These are phyloP conservation scores for Morus bassanus DNA, from an alignment of 2,797 vertebrate genomes.

Conservation along the genomic window DNA sequence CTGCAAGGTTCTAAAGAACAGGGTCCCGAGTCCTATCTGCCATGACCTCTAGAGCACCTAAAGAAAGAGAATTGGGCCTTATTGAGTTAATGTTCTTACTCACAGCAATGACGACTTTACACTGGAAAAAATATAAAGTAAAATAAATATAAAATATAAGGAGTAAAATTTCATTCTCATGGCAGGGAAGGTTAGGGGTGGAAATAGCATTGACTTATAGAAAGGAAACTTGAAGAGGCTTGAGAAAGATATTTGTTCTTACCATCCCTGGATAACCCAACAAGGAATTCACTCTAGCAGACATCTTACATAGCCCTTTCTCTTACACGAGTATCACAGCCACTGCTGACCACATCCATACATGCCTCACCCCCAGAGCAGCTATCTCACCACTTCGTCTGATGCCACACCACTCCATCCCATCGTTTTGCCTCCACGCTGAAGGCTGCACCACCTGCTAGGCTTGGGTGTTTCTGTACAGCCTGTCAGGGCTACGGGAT, in stretches of 20 bases:
- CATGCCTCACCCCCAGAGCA: accelerated
- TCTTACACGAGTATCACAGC: background rate
- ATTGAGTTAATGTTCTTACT: background rate
- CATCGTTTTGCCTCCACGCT: accelerated
- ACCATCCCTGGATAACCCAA: background rate
- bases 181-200: background rate
- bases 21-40: background rate
- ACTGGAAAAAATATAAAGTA: background rate
- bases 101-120: background rate
- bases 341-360: background rate
- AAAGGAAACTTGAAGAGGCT: background rate
- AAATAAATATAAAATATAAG: background rate
- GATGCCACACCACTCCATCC: background rate
- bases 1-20: background rate
- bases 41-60: background rate
- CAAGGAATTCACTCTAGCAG: background rate
- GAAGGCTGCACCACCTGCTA: background rate
- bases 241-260: background rate
- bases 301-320: too few species aligned
- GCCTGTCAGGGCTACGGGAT: background rate
- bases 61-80: background rate
- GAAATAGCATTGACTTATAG: background rate
- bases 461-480: background rate
- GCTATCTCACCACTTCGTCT: accelerated
- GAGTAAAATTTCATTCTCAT: background rate